A percentile compares a stretch with the other conserved stretches of the same genome.
Conservation (phyloP, 2,888 invertebrate genomes). For the Cryptus armator region DNA sequence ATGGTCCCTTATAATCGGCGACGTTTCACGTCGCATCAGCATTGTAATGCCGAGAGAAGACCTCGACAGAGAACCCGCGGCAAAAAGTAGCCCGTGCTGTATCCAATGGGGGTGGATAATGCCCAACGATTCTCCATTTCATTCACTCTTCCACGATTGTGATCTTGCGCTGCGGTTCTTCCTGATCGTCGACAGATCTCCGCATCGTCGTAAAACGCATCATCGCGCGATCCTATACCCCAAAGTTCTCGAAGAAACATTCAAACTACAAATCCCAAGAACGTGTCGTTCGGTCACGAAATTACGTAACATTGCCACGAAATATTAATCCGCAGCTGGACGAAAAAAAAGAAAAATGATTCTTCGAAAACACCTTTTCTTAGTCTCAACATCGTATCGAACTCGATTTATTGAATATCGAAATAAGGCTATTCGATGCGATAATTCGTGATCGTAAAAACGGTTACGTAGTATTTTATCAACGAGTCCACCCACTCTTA, state of each 20-base stretch:
- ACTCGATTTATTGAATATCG: slow-evolving; percentile 32
- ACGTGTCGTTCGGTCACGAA: slow-evolving; percentile 76
- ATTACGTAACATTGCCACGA: slow-evolving; percentile 71
- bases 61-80: background rate
- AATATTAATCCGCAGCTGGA: slow-evolving; percentile 24
- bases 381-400: background rate
- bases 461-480: slow-evolving; percentile 36
- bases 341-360: background rate
- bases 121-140: slow-evolving; percentile 35
- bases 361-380: background rate
- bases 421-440: background rate
- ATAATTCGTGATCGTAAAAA: slow-evolving; percentile 38
- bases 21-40: slow-evolving; percentile 74
- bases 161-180: slow-evolving; percentile 54
- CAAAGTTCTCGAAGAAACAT: slow-evolving; percentile 22
- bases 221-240: slow-evolving; percentile 9
- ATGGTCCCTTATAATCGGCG: slow-evolving; percentile 80
- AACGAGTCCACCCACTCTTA: slow-evolving; percentile 23
- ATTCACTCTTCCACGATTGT: slow-evolving; percentile 56
- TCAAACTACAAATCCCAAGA: slow-evolving; percentile 53
- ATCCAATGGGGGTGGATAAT: slow-evolving; percentile 45
- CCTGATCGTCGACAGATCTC: slow-evolving; percentile 38
- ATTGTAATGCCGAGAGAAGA: slow-evolving; percentile 40
- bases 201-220: background rate
- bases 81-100: slow-evolving; percentile 37